These are phyloP conservation scores for Stegostoma tigrinum DNA, from an alignment of 2,113 vertebrate genomes.

Conservation along the genomic window DNA sequence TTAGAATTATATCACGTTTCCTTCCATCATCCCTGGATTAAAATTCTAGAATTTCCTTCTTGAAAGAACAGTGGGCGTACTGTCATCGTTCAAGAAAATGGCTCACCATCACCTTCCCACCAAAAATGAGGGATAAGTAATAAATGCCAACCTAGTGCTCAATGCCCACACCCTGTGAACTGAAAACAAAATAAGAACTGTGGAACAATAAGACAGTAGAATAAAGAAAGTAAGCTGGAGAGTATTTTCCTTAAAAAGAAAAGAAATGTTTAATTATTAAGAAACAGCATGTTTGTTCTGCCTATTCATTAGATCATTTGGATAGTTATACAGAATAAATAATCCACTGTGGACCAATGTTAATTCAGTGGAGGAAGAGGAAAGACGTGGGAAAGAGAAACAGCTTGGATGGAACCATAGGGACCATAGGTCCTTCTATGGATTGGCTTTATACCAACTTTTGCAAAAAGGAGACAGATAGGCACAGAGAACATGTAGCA, in stretches of 20 bases:
- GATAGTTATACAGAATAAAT: neutral
- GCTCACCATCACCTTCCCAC: too few species aligned
- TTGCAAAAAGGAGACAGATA: neutral
- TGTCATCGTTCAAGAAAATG: too few species aligned
- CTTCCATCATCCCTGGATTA: too few species aligned
- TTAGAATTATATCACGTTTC: too few species aligned
- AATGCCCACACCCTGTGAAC: too few species aligned
- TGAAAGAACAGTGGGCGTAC: too few species aligned
- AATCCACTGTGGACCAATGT: neutral
- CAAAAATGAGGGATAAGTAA: too few species aligned
- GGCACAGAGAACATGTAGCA: neutral
- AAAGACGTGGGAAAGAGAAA: neutral
- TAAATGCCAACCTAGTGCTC: neutral
- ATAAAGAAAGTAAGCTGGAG: neutral
- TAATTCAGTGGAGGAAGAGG: constrained; percentile 40
- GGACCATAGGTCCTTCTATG: neutral
- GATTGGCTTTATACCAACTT: neutral
- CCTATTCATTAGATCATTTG: neutral
- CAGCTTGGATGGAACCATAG: constrained; percentile 16
- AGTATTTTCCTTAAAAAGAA: neutral
- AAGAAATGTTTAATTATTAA: neutral
- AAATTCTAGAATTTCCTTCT: too few species aligned
- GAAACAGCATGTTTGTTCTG: neutral
- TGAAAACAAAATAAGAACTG: neutral
- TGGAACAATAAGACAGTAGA: neutral